phyloP scores from a whole-genome alignment of 2,113 vertebrate genomes.

The Amphiprion ocellaris region DNA sequence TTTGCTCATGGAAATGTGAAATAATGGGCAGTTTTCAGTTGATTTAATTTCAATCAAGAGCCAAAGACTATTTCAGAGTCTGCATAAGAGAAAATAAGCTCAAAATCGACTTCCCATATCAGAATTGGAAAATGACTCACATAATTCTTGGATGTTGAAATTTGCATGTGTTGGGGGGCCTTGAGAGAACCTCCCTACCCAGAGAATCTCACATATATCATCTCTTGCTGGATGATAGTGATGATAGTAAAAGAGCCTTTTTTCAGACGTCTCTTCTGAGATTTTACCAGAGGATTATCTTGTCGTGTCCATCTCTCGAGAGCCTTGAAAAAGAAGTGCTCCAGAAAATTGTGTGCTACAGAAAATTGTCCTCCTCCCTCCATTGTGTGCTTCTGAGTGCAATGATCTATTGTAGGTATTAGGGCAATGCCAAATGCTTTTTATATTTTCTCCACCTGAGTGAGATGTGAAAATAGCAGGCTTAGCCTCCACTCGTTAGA shows the following conservation, averaged over 20 bases:
- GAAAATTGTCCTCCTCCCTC: slow-evolving; percentile 1
- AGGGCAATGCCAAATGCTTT: neutral
- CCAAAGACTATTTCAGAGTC: slow-evolving; percentile 4
- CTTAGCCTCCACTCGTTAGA: slow-evolving; percentile 13
- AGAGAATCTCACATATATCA: neutral
- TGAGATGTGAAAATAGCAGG: slow-evolving; percentile 2
- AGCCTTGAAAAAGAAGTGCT: neutral
- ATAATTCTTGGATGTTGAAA: slow-evolving; percentile 5
- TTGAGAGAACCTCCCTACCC: slow-evolving; percentile 3
- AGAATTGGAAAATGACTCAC: slow-evolving; percentile 29
- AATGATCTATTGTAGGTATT: slow-evolving; percentile 21
- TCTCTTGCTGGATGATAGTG: neutral
- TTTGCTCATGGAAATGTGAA: slow-evolving; percentile 12
- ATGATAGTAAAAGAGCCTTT: slow-evolving; percentile 4
- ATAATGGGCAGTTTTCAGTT: neutral
- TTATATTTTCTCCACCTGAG: neutral
- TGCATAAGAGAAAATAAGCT: neutral
- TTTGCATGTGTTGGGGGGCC: slow-evolving; percentile 7
- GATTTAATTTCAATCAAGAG: slow-evolving; percentile 3
- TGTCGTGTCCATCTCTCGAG: neutral
- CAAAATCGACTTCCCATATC: slow-evolving; percentile 9
- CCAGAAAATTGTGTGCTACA: neutral
- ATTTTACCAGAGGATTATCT: slow-evolving; percentile 13
- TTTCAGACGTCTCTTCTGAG: neutral
- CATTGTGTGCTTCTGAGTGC: slow-evolving; percentile 5